These are phyloP conservation scores for Epizoanthus fatuus DNA, from an alignment of 92 coral and sea anemone species.

Conservation along the genomic window DNA sequence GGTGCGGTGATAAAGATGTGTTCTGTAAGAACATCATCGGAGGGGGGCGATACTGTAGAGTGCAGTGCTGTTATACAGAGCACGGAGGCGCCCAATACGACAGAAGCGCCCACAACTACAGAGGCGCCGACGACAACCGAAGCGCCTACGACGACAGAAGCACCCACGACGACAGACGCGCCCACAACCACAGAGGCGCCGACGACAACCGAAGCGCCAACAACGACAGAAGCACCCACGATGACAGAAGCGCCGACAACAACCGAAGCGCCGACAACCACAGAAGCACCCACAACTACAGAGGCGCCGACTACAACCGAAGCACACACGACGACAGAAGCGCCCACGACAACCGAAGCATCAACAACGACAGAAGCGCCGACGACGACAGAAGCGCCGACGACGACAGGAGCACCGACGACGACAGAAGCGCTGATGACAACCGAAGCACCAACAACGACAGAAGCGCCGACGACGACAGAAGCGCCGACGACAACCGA, in stretches of 20 bases:
- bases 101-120: constrained; percentile 42
- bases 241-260: background rate
- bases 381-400: constrained; percentile 44
- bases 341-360: constrained; percentile 30
- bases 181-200: constrained; percentile 12
- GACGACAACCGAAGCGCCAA: constrained; percentile 4
- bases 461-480: no score
- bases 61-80: constrained; percentile 32
- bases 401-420: constrained; percentile 35
- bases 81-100: background rate
- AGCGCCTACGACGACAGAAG: constrained; percentile 25
- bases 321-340: constrained; percentile 33
- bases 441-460: constrained; percentile 9
- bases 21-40: constrained; percentile 24
- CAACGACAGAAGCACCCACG: constrained; percentile 9
- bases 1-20: constrained; percentile 18
- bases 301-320: constrained; percentile 44
- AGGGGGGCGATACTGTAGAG: constrained; percentile 22
- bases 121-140: constrained; percentile 34
- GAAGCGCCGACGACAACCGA: constrained; percentile 17
- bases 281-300: constrained; percentile 33
- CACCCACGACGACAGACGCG: background rate
- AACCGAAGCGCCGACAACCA: background rate
- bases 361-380: constrained; percentile 52
- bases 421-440: constrained; percentile 30